A percentile compares a stretch with the other conserved stretches of the same genome.
Evolutionary conservation across 2,888 invertebrate genomes (phyloP).

Genomic region (Drosophila emarginata): DNA sequence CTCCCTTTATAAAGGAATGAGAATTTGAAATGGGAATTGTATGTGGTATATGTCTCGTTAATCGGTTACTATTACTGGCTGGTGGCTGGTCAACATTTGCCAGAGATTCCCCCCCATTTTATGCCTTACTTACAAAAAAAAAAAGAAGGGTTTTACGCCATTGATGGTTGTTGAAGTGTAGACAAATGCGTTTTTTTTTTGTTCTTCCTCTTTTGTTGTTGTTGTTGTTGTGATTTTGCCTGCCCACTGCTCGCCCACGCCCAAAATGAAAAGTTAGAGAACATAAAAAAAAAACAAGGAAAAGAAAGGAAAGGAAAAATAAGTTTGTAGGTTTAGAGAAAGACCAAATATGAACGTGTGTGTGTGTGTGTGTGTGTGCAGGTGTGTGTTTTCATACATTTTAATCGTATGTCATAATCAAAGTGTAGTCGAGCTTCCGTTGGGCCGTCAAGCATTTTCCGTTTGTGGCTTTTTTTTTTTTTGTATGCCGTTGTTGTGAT

Average conservation of each 20-base stretch:
- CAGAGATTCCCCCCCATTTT: constrained; percentile 23
- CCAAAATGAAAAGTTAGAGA: too few relatives aligned
- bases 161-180: neutral
- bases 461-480: constrained; percentile 21
- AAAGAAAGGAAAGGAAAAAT: neutral
- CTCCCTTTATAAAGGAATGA: constrained; percentile 2
- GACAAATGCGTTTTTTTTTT: constrained; percentile 7
- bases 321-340: neutral
- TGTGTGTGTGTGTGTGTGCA: neutral
- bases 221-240: neutral
- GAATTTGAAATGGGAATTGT: neutral
- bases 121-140: neutral
- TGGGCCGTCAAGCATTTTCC: constrained; percentile 8
- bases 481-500: constrained; percentile 22
- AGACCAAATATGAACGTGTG: neutral
- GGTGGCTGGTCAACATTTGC: neutral
- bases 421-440: constrained; percentile 13
- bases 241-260: too few relatives aligned
- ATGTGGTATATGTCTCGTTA: constrained; percentile 27
- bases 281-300: too few relatives aligned
- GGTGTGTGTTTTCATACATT: neutral
- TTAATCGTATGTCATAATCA: constrained; percentile 6
- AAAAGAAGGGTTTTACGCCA: neutral
- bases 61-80: constrained; percentile 67
- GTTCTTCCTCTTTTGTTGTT: neutral